phyloP scores from a whole-genome alignment of 2,888 invertebrate genomes.

The Nematopogon swammerdamellus region DNA sequence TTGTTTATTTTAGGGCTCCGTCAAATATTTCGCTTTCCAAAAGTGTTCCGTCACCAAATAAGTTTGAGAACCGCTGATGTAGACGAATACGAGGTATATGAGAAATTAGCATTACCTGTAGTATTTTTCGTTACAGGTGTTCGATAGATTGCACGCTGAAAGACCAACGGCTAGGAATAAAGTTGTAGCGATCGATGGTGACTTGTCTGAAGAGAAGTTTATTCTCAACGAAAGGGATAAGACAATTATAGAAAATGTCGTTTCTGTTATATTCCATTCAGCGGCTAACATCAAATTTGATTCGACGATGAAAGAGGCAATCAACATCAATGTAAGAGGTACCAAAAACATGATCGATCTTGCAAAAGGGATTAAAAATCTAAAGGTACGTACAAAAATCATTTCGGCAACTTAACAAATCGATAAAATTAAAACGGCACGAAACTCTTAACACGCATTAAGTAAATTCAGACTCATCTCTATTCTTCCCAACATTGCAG shows the following conservation, averaged over 20 bases:
- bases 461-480: background rate
- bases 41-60: no score
- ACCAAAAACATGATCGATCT: constrained; percentile 21
- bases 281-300: constrained; percentile 27
- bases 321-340: constrained; percentile 23
- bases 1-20: no score
- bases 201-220: background rate
- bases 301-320: constrained; percentile 18
- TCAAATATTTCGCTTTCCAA: no score
- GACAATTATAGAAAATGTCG: constrained; percentile 20
- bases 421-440: no score
- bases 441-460: no score
- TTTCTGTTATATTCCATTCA: constrained; percentile 26
- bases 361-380: constrained; percentile 19
- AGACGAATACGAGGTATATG: no score
- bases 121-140: background rate
- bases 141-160: background rate
- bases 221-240: constrained; percentile 5
- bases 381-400: constrained; percentile 18
- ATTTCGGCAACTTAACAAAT: no score
- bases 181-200: background rate
- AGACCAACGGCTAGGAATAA: background rate
- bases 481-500: constrained; percentile 14
- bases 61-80: no score
- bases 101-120: no score